phyloP scores from a whole-genome alignment of 1,140 invertebrate species.

The Zelostemma sp. region DNA sequence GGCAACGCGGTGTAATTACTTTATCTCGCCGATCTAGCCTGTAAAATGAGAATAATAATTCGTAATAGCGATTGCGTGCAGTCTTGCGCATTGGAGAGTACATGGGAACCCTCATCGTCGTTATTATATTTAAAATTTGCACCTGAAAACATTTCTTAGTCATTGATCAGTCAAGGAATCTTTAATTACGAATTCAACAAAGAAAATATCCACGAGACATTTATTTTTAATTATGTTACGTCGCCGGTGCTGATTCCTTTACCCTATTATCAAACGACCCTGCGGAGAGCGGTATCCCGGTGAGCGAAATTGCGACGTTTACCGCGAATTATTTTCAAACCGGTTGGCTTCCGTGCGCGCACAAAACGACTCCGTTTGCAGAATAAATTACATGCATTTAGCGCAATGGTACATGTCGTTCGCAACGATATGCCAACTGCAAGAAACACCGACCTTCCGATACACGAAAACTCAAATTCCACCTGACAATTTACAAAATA shows the following conservation, averaged over 20 bases:
- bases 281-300: conserved; percentile 14
- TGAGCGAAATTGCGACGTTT: conserved; percentile 21
- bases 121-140: neutral
- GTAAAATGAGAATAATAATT: conserved; percentile 4
- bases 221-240: no score
- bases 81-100: conserved; percentile 15
- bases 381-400: conserved; percentile 25
- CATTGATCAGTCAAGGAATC: no score
- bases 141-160: no score
- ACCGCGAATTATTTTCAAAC: conserved; percentile 18
- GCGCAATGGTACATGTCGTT: conserved; percentile 12
- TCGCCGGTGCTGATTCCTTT: no score
- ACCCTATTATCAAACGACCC: conserved; percentile 13
- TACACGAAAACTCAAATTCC: neutral
- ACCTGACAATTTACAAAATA: neutral
- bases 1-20: conserved; percentile 28
- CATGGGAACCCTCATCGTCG: conserved; percentile 16
- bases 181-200: no score
- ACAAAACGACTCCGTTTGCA: conserved; percentile 16
- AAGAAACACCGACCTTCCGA: neutral
- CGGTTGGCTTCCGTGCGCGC: conserved; percentile 17
- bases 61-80: conserved; percentile 20
- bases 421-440: conserved; percentile 12
- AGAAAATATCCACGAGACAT: no score
- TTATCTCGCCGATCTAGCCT: conserved; percentile 8